Percentiles rank a stretch among this genome's conserved stretches.
Evolutionary conservation across 92 coral and sea anemone genomes (phyloP).

Genomic region (Zoanthus gigantus): DNA sequence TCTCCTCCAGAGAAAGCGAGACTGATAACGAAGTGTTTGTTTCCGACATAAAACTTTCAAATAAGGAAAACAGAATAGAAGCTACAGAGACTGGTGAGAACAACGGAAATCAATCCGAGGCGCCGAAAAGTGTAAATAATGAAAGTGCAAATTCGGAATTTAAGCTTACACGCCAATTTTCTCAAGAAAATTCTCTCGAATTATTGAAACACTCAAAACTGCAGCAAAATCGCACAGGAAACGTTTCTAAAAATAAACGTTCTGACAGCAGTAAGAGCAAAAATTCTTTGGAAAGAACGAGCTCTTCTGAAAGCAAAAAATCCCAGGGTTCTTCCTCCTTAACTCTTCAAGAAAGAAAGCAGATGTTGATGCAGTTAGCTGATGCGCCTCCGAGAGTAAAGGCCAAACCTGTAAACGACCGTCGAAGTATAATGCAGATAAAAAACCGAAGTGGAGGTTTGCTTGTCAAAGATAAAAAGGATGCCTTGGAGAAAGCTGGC

Average conservation of each 20-base stretch:
- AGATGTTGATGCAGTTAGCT: conserved; percentile 43
- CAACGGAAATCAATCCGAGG: not conserved
- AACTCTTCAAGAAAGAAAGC: conserved; percentile 39
- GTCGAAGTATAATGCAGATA: conserved; percentile 43
- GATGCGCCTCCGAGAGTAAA: conserved; percentile 35
- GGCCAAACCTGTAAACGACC: conserved; percentile 36
- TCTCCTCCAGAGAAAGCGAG: conserved; percentile 6
- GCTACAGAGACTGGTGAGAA: not conserved
- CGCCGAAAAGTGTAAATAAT: not conserved
- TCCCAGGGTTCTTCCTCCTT: conserved; percentile 25
- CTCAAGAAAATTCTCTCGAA: not conserved
- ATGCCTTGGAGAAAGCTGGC: conserved; percentile 20
- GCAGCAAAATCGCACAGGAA: not conserved
- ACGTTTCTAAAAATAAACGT: not conserved
- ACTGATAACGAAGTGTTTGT: conserved; percentile 36
- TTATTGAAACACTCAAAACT: not conserved
- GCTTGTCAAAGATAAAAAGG: conserved; percentile 19
- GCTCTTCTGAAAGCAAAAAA: conserved; percentile 24
- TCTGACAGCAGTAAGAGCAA: not conserved
- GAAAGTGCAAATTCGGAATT: not conserved
- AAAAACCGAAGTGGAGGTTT: conserved; percentile 41
- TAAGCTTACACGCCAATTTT: conserved; percentile 7
- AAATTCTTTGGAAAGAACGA: conserved; percentile 11
- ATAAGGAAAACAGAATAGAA: not conserved
- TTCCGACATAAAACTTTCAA: not conserved